Percentiles rank a stretch among this genome's conserved stretches.
Evolutionary conservation across 2,113 vertebrate species (phyloP).

Genomic region (Ceyx cyanopectus): DNA sequence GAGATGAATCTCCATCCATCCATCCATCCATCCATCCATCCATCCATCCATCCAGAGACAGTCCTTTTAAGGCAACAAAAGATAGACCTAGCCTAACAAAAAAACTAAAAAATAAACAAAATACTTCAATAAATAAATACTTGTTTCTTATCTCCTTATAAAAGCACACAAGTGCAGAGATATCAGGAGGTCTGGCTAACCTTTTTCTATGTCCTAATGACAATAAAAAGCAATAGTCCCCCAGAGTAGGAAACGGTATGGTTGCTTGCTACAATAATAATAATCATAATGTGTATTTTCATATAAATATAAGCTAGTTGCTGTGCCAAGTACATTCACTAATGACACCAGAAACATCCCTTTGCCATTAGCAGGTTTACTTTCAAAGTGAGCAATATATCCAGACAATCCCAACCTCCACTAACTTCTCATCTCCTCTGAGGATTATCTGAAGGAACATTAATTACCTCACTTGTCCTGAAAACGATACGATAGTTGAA

Average conservation of each 20-base stretch:
- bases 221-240: not conserved
- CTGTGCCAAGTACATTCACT: not conserved
- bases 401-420: not conserved
- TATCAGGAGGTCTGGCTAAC: not conserved
- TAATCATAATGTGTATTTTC: not conserved
- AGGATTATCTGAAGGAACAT: not conserved
- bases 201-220: not conserved
- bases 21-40: no score
- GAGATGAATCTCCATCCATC: not conserved
- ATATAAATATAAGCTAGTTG: not conserved
- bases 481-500: constrained; percentile 95
- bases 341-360: not conserved
- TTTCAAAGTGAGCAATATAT: not conserved
- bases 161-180: not conserved
- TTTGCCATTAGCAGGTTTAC: not conserved
- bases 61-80: not conserved
- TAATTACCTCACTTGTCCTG: constrained; percentile 97
- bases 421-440: not conserved
- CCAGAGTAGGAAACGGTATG: not conserved
- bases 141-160: not conserved
- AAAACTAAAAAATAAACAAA: not conserved
- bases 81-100: not conserved
- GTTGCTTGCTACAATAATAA: not conserved
- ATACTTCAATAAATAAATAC: no score
- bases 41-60: not conserved